These are phyloP conservation scores for Microctenopoma lineatum DNA, from an alignment of 2,797 vertebrate genomes.

Conservation along the genomic window DNA sequence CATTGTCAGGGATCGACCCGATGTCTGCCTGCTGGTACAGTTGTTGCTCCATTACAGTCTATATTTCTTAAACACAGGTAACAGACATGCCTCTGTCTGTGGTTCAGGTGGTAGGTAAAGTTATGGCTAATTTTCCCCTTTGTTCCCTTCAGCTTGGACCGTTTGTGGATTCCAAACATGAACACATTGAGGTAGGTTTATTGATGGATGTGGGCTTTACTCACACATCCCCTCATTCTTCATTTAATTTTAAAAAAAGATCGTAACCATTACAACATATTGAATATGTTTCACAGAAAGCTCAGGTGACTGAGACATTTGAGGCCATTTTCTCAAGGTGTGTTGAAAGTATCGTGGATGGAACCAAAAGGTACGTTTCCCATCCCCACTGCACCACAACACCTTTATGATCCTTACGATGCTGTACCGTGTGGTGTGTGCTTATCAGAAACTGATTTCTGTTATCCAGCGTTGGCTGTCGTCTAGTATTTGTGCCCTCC, in stretches of 20 bases:
- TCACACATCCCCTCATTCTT: neutral
- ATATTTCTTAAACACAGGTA: neutral
- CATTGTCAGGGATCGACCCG: slow-evolving; percentile 87
- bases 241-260: too few species aligned
- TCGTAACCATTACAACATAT: too few species aligned
- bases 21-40: slow-evolving; percentile 91
- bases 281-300: slow-evolving; percentile 69
- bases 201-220: neutral
- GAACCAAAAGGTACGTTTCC: slow-evolving; percentile 85
- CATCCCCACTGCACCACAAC: too few species aligned
- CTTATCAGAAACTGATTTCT: neutral
- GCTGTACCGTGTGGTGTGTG: neutral
- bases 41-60: neutral
- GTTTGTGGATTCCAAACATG: slow-evolving; percentile 93
- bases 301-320: slow-evolving; percentile 87
- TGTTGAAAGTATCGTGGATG: slow-evolving; percentile 88
- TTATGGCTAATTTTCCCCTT: slow-evolving; percentile 3
- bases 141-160: slow-evolving; percentile 87
- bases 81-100: neutral
- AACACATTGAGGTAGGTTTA: slow-evolving; percentile 90
- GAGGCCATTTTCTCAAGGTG: slow-evolving; percentile 88
- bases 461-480: slow-evolving; percentile 84
- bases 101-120: neutral
- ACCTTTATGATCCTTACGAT: neutral
- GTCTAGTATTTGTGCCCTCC: slow-evolving; percentile 90